Base-by-base conservation (phyloP, 1,140 invertebrate species). In the Bombus breviceps region DNA sequence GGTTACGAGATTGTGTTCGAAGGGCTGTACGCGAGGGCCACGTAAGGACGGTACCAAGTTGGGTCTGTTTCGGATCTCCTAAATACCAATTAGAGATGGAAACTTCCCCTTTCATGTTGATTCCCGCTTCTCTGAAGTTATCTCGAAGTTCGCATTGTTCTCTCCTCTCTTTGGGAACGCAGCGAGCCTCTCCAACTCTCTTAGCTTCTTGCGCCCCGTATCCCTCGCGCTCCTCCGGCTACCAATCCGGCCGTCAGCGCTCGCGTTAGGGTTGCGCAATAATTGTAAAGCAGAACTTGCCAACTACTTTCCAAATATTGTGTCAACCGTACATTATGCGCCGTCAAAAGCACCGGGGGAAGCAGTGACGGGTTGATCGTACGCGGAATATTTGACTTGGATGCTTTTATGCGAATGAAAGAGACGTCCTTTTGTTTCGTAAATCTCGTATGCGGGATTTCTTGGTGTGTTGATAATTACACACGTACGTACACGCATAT, bases 61-160 rank as follows among this genome's bases (percentile, higher is more conserved):
- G 90, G 91, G 89, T 93, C 90, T 92, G 93, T 93, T 93, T 93
- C 92, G 91, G 91, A 94, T 94, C 94, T 94, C 90, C 94, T 94
- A 95, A 95, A 95, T 95, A 94, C 93, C 93, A 94, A 95, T 95
- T 95, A 95, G 92, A 91, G 92, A 93, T 92, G 92, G 92, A 94
- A 95, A 95, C 92, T 94, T 94, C 92, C 90, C 92, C 93, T 94
- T 94, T 95, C 94, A 94, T 94, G 94, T 95, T 94, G 94, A 95
- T 94, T 94, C 92, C 92, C 88, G 85, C 86, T 92, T 86, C 87
- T 74, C 85, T 71, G 83, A 91, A 94, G 94, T 94, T 94, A 94
- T 94, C 94, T 91, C 93, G 86, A 93, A 95, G 93, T 94, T 95
- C 88, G 93, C 93, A 95, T 95, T 95, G 94, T 95, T 94, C 93